Percentiles rank a stretch among this genome's conserved stretches.
Conservation (phyloP, 2,888 invertebrate genomes). For the Entomobrya proxima region DNA sequence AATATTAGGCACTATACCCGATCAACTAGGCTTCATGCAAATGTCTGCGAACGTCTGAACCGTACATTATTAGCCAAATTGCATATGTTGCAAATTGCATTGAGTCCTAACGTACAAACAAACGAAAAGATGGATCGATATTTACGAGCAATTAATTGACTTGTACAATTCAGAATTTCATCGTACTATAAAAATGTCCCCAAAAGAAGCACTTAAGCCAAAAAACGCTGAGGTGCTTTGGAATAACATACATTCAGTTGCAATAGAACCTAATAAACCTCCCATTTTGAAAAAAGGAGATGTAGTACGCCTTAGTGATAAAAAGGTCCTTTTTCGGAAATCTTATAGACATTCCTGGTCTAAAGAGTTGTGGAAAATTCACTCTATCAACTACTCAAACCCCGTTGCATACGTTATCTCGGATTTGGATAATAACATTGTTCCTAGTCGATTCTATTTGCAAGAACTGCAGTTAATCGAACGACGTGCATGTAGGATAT, state of each 20-base stretch:
- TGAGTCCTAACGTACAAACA: background rate
- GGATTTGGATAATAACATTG: too few species aligned
- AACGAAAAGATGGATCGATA: background rate
- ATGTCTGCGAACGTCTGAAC: background rate
- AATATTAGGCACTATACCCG: background rate
- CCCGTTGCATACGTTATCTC: too few species aligned
- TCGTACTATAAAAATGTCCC: background rate
- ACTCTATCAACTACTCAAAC: too few species aligned
- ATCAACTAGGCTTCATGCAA: background rate
- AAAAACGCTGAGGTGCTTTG: background rate
- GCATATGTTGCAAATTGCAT: background rate
- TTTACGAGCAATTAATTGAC: background rate
- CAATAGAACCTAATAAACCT: background rate
- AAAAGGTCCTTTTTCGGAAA: background rate
- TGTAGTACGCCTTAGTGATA: background rate
- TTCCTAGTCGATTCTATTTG: too few species aligned
- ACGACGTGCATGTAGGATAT: too few species aligned
- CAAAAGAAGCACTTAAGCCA: background rate
- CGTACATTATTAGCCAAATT: background rate
- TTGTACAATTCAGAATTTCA: background rate
- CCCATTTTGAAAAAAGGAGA: background rate
- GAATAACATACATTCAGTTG: background rate
- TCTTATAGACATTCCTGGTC: too few species aligned
- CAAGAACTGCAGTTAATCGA: too few species aligned
- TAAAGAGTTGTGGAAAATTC: too few species aligned